Evolutionary conservation across 2,888 invertebrate genomes (phyloP).

Genomic region (Dryocosmus kuriphilus): DNA sequence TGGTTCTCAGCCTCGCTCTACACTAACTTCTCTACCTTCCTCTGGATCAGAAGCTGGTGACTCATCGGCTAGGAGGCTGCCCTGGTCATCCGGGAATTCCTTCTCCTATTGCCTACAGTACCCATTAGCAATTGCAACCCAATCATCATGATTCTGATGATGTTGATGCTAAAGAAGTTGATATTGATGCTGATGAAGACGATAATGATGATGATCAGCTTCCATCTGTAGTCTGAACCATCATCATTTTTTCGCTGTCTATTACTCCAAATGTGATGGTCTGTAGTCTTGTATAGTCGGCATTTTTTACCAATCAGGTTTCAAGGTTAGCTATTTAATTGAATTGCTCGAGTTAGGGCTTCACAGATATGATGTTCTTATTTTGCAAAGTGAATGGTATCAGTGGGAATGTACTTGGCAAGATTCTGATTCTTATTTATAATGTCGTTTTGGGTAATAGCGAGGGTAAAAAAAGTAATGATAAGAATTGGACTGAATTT

Average conservation of each 20-base stretch:
- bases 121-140: conserved; percentile 36
- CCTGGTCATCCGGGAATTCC: conserved; percentile 52
- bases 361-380: conserved; percentile 9
- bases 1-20: conserved; percentile 56
- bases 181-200: conserved; percentile 9
- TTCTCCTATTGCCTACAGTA: conserved; percentile 20
- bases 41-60: conserved; percentile 41
- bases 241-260: neutral
- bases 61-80: conserved; percentile 49
- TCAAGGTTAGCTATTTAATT: conserved; percentile 30
- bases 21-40: conserved; percentile 48
- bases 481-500: neutral
- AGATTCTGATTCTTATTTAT: neutral
- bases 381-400: neutral
- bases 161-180: neutral
- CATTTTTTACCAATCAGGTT: conserved; percentile 17
- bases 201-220: conserved; percentile 23
- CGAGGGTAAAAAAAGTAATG: too few relatives aligned
- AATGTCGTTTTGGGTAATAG: conserved; percentile 1
- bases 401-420: conserved; percentile 5
- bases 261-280: conserved; percentile 16
- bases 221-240: conserved; percentile 9
- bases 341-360: conserved; percentile 21
- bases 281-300: conserved; percentile 9
- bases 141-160: conserved; percentile 34